A percentile compares a stretch with the other conserved stretches of the same genome.
Conservation (phyloP, 2,888 invertebrate genomes). For the Mythimna impura region DNA sequence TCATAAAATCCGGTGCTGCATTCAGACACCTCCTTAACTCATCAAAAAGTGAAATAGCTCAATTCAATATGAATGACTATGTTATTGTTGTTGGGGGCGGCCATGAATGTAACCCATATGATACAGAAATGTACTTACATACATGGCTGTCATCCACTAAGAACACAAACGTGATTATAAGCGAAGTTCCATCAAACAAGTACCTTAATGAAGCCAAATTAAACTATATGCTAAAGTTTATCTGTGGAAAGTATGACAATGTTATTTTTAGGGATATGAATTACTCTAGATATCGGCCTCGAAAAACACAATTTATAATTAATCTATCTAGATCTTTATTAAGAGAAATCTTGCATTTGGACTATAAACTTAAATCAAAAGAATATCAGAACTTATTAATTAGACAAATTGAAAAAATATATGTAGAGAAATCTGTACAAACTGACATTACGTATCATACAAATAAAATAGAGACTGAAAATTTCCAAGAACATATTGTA, state of each 20-base stretch:
- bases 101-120: no score
- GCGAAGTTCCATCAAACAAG: neutral
- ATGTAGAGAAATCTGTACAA: conserved; percentile 9
- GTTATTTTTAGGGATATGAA: neutral
- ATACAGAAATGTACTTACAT: no score
- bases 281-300: conserved; percentile 11
- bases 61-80: no score
- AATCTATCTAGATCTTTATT: neutral
- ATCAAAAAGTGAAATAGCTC: no score
- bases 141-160: no score
- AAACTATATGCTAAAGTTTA: conserved; percentile 1
- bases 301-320: neutral
- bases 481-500: no score
- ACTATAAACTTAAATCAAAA: neutral
- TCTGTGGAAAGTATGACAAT: conserved; percentile 4
- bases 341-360: conserved; percentile 7
- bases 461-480: neutral
- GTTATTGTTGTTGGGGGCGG: no score
- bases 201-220: conserved; percentile 1
- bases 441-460: neutral
- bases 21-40: no score
- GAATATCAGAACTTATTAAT: neutral
- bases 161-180: conserved; percentile 7
- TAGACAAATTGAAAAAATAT: neutral
- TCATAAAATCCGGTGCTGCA: no score